Conservation (phyloP, 1,140 invertebrate species). For the Hetaerina americana region DNA sequence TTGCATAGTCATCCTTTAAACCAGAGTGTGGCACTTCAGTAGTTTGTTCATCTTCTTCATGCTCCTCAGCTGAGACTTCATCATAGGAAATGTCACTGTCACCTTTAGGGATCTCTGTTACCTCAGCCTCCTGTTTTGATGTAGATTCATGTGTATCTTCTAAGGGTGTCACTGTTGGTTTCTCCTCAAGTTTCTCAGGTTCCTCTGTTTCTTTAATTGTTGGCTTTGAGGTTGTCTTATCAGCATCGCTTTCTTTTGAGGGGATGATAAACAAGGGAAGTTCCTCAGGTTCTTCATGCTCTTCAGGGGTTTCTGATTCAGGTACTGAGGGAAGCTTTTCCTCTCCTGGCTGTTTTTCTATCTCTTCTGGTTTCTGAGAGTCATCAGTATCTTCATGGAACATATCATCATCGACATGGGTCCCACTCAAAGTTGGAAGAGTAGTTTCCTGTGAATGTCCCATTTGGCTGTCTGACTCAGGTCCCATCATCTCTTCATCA, state of each 20-base stretch:
- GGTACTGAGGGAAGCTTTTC: conserved; percentile 5
- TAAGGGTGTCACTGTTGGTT: conserved; percentile 9
- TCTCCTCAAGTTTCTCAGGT: conserved; percentile 3
- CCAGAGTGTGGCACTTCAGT: too few species aligned
- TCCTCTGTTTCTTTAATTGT: not conserved
- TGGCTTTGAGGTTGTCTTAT: not conserved
- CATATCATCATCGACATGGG: not conserved
- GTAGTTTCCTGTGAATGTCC: not conserved
- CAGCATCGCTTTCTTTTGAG: too few species aligned
- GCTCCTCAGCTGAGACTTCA: not conserved
- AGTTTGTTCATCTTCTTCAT: not conserved
- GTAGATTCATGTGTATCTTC: conserved; percentile 10
- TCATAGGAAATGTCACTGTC: too few species aligned
- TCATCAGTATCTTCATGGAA: not conserved
- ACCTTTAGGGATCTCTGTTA: too few species aligned
- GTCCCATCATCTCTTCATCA: not conserved
- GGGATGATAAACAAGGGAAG: too few species aligned
- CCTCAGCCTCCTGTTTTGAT: too few species aligned
- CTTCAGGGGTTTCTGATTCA: conserved; percentile 8
- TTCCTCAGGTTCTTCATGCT: conserved; percentile 8
- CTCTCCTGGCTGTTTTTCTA: conserved; percentile 1
- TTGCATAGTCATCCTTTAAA: too few species aligned
- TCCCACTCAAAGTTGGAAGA: not conserved
- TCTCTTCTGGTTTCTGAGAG: conserved; percentile 1
- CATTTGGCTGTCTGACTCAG: not conserved